Conservation (phyloP, 92 coral and sea anemone genomes). For the Phenganax subtilis region DNA sequence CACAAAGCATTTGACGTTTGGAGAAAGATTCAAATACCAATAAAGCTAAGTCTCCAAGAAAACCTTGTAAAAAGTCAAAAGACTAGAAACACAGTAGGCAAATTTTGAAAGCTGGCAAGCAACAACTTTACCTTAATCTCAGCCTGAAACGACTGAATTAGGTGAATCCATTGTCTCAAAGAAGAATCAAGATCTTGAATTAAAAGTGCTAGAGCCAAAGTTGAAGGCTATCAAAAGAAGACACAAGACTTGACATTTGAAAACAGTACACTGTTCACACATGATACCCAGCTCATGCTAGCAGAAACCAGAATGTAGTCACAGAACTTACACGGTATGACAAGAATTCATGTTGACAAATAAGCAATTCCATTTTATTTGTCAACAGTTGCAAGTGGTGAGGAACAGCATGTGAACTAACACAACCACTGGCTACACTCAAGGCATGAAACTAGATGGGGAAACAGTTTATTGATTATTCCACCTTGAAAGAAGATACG, state of each 20-base stretch:
- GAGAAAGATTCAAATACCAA: too few species aligned
- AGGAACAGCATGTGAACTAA: constrained; percentile 59
- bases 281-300: not conserved
- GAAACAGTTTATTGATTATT: too few species aligned
- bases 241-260: not conserved
- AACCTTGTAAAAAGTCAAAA: too few species aligned
- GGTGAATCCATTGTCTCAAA: constrained; percentile 33
- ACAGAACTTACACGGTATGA: constrained; percentile 66
- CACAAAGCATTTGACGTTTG: too few species aligned
- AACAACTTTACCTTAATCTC: constrained; percentile 31
- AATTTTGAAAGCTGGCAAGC: not conserved
- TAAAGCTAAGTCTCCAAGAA: too few species aligned
- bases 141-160: constrained; percentile 36
- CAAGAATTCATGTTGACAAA: constrained; percentile 67
- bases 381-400: constrained; percentile 63
- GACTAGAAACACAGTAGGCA: too few species aligned
- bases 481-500: too few species aligned
- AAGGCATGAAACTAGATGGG: constrained; percentile 59
- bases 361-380: constrained; percentile 64
- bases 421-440: constrained; percentile 39
- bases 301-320: not conserved
- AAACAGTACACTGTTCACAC: not conserved
- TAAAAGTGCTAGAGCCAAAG: constrained; percentile 82
- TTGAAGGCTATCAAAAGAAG: constrained; percentile 63
- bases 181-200: constrained; percentile 66